A percentile compares a stretch with the other conserved stretches of the same genome.
These are phyloP conservation scores for Eutolmus rufibarbis DNA, from an alignment of 2,888 invertebrate species.

Conservation along the genomic window DNA sequence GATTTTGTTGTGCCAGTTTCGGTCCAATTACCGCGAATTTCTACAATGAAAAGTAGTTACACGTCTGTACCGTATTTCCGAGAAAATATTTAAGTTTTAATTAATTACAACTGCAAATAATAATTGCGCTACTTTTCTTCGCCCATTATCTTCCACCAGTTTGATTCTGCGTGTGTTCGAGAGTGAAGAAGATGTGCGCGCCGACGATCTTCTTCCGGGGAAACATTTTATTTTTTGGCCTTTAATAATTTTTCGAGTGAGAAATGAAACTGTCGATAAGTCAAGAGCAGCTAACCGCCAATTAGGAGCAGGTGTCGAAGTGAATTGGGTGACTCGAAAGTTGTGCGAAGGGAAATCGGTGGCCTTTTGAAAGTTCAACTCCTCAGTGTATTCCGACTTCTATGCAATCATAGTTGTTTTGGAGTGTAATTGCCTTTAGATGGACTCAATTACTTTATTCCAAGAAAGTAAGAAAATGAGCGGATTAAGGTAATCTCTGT, in stretches of 20 bases:
- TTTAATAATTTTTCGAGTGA: background rate
- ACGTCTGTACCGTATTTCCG: conserved; percentile 1
- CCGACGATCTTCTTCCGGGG: background rate
- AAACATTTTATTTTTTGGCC: background rate
- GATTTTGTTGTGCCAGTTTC: conserved; percentile 28
- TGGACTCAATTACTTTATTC: background rate
- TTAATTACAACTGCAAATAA: conserved; percentile 19
- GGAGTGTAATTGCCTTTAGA: background rate
- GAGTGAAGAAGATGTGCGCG: background rate
- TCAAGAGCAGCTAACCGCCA: background rate
- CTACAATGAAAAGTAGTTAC: conserved; percentile 1
- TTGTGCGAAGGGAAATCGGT: background rate
- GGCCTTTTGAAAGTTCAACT: background rate
- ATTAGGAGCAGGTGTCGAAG: background rate
- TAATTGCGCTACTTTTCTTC: conserved; percentile 16
- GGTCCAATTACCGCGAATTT: conserved; percentile 28
- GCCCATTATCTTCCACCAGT: background rate
- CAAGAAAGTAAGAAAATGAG: background rate
- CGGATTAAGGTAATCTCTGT: background rate
- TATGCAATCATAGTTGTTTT: background rate
- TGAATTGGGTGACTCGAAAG: background rate
- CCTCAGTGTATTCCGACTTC: background rate
- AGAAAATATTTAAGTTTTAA: conserved; percentile 16
- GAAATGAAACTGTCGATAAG: background rate
- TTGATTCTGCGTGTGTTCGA: background rate